A percentile compares a stretch with the other conserved stretches of the same genome.
Conservation (phyloP, 2,888 invertebrate genomes). For the Hylaea fasciaria region DNA sequence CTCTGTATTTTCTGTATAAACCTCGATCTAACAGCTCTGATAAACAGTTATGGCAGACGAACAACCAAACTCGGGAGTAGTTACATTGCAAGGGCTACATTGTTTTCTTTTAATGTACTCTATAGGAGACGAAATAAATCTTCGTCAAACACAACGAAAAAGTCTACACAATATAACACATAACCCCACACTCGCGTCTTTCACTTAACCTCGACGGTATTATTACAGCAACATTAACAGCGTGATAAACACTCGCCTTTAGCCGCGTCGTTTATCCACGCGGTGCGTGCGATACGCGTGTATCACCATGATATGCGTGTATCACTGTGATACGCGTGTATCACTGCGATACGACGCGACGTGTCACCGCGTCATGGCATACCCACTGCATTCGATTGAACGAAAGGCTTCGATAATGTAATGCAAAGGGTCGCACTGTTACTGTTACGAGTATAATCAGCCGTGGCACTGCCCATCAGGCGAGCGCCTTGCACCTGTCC, state of each 20-base stretch:
- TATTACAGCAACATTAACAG: constrained; percentile 33
- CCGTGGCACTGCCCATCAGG: no score
- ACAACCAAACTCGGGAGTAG: no score
- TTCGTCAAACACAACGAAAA: constrained; percentile 16
- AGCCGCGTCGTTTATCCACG: constrained; percentile 24
- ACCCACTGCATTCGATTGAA: constrained; percentile 8
- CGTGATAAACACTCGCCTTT: constrained; percentile 35
- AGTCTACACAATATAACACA: constrained; percentile 21
- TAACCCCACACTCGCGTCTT: constrained; percentile 25
- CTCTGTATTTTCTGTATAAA: neutral
- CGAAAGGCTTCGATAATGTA: neutral
- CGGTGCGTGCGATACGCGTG: constrained; percentile 24
- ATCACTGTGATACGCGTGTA: constrained; percentile 14
- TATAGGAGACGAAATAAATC: neutral
- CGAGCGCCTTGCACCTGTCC: no score
- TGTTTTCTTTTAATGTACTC: neutral
- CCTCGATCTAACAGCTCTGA: no score
- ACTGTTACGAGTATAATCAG: no score
- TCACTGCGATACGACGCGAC: constrained; percentile 7
- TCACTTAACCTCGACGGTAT: constrained; percentile 32
- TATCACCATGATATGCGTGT: constrained; percentile 21
- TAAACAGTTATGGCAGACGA: no score
- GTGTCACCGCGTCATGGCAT: neutral
- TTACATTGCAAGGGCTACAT: no score
- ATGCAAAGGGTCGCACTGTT: no score